These are phyloP conservation scores for Drosophila pseudotalamancana DNA, from an alignment of 2,888 invertebrate genomes.

Conservation along the genomic window DNA sequence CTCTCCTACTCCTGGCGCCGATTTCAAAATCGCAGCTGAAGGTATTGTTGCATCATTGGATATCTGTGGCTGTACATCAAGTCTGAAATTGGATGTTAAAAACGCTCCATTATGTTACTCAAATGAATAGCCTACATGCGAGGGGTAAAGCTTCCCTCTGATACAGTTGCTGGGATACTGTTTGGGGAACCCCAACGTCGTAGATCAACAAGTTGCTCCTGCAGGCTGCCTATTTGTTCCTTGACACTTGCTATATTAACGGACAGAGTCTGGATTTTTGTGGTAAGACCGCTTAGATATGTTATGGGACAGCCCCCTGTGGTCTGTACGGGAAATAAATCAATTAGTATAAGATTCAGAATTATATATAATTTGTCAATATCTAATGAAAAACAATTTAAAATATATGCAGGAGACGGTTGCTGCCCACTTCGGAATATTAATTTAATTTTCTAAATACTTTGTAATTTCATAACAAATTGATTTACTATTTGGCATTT, in stretches of 20 bases:
- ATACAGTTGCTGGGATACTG: neutral
- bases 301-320: conserved; percentile 44
- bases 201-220: conserved; percentile 64
- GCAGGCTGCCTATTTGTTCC: conserved; percentile 52
- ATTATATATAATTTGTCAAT: neutral
- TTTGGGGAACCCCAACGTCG: conserved; percentile 19
- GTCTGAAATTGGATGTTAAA: conserved; percentile 16
- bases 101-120: neutral
- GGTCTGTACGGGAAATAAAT: conserved; percentile 22
- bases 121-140: conserved; percentile 42
- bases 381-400: too few species aligned
- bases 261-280: conserved; percentile 48
- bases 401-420: too few species aligned
- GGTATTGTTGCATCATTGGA: neutral
- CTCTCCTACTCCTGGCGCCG: neutral
- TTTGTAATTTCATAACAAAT: too few species aligned
- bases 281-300: conserved; percentile 43
- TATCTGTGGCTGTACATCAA: conserved; percentile 20
- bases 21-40: neutral
- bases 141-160: conserved; percentile 19
- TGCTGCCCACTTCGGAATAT: too few species aligned
- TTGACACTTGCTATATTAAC: conserved; percentile 43
- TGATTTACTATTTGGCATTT: too few species aligned
- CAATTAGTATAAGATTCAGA: neutral
- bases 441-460: too few species aligned